Base-by-base conservation (phyloP, 2,797 vertebrate genomes). In the Ctenopoma multispine region DNA sequence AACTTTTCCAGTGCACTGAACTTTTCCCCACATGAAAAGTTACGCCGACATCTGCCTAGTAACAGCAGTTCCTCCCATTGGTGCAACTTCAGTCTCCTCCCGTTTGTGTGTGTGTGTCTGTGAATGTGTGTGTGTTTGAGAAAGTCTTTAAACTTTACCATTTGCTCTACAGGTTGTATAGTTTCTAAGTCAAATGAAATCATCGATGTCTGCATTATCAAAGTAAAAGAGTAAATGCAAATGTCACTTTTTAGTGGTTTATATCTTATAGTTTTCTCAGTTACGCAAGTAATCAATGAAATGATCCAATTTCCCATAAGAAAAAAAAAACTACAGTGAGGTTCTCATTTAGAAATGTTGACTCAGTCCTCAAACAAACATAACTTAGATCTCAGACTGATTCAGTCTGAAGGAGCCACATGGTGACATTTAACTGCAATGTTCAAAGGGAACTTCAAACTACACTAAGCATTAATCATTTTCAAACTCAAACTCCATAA, bases 51-150 rank as follows among this genome's bases (percentile, higher is more conserved):
- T 97, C 96, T 97, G 96, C 96, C 96, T 96, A 92, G 96, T 96
- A 97, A 97, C 97, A 96, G 92, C 88, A 89, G 90, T 87, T 92
- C 82, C 87, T 87, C 88, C 92, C 85, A 96, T 97, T 96, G 96
- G 96, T 93, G 93, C 90, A 85, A 81, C 85, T 90, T 87, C 87
- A 95, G 94, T 93, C 95, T 95, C 95, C 94, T 95, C 92, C 84
- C 64, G 79, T 76, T 18, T 79, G 63, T 80, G 64, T 77, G 77
- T 76, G 59, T 64, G 60, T 56, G 43, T 51, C 23, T 67, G 46
- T 63, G 69, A 64, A 49, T 57, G 63, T 61, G 67, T 55, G 70
- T 60, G 59, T 65, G 63, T 66, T 8, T 34, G 36, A 48, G 40
- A 68, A 63, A 77, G 44, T 70, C 60, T 77, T 75, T 47, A 75